Evolutionary conservation across 2,888 invertebrate species (phyloP), one percentile per base, ranked within the genome.

Genomic region (Dynastes grantii): DNA sequence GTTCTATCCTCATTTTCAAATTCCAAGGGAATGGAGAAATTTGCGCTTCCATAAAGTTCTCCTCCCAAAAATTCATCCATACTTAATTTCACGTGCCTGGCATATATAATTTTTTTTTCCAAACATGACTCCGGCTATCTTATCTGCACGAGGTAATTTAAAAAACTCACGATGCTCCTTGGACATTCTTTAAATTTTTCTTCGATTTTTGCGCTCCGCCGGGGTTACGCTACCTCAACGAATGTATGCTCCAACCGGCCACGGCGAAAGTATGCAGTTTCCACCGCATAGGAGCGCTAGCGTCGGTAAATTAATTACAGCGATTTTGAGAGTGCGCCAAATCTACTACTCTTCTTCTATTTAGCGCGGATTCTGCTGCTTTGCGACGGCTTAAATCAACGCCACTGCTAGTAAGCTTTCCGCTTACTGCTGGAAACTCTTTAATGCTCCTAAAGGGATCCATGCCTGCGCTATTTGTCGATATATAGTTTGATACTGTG

Each of bases 291-390:
- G 45, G 11, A 45, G 63, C 63, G 29, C 63, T 32, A 63, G 11
- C 29, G 29, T 63, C 63, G 63, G 29, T 32, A 63, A 63, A 63
- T 63, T 63, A 63, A 63, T 63, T 63, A 63, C 29, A 63, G 13
- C 29, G 63, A 32, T 63, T 63, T 63, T 63, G 63, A 63, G 63
- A 63, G 29, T 9, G 63, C 32, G 63, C 63, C 63, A 63, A 63
- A 29, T 63, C 13, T 32, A 29, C 32, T 37, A 37, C 32, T 37
- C 32, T 32, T 63, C 63, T 63, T 63, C 63, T 32, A 29, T 29
- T 63, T 63, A 63, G 63, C 13, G 45, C 32, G 32, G 22, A 27
- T 29, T 11, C 6, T 29, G n/a, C 61, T 61, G 22, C 27, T 63
- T 29, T 63, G 29, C 63, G 63, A 63, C 63, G 29, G 29, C 13